Percentiles rank a stretch among this genome's conserved stretches.
phyloP scores from a whole-genome alignment of 2,113 vertebrate species.

The Amphilophus citrinellus region DNA sequence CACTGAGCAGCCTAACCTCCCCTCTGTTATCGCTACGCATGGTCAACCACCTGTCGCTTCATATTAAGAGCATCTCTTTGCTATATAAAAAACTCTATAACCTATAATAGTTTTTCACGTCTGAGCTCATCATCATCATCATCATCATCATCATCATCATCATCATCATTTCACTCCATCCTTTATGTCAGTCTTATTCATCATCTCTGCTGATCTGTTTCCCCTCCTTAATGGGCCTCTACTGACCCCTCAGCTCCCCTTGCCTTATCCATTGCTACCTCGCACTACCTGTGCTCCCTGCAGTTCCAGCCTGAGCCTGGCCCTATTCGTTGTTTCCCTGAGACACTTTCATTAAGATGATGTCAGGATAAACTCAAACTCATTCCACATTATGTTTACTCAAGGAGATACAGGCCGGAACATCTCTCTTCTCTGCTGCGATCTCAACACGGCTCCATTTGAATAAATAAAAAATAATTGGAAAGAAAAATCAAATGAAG shows the following conservation, averaged over 20 bases:
- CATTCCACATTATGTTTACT: slow-evolving; percentile 64
- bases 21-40: slow-evolving; percentile 22
- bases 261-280: slow-evolving; percentile 17
- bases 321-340: slow-evolving; percentile 65
- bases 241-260: slow-evolving; percentile 26
- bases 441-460: slow-evolving; percentile 28
- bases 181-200: slow-evolving; percentile 50
- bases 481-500: background rate
- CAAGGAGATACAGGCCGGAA: slow-evolving; percentile 36
- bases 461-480: slow-evolving; percentile 16
- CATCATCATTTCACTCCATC: slow-evolving; percentile 6
- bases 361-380: slow-evolving; percentile 73
- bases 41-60: slow-evolving; percentile 52
- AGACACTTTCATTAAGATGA: slow-evolving; percentile 81
- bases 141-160: slow-evolving; percentile 25
- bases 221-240: slow-evolving; percentile 40
- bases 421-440: slow-evolving; percentile 6
- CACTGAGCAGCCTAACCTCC: background rate
- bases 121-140: background rate
- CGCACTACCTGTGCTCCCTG: background rate
- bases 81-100: slow-evolving; percentile 51
- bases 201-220: slow-evolving; percentile 47
- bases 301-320: slow-evolving; percentile 13
- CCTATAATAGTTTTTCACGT: slow-evolving; percentile 56
- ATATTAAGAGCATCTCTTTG: slow-evolving; percentile 40